Percentiles rank a stretch among this genome's conserved stretches.
These are phyloP conservation scores for Campylomormyrus numenius DNA, from an alignment of 2,113 vertebrate species.

Conservation along the genomic window DNA sequence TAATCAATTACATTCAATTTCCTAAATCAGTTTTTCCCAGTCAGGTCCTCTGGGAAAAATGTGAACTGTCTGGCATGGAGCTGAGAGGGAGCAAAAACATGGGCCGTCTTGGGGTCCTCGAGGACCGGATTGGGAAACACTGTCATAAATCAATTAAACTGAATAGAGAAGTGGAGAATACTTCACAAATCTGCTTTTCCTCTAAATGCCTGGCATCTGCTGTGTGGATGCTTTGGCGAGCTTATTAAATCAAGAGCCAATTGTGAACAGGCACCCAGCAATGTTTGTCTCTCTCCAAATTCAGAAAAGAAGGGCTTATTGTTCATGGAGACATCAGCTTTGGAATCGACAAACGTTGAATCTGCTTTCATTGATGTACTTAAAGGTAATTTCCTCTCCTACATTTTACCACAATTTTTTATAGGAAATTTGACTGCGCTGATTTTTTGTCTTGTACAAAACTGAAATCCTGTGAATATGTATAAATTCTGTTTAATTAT, in stretches of 20 bases:
- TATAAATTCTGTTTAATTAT: background rate
- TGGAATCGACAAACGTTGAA: constrained; percentile 93
- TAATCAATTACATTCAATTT: background rate
- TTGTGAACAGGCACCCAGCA: background rate
- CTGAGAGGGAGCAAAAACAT: background rate
- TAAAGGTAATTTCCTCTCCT: constrained; percentile 61
- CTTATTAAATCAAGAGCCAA: background rate
- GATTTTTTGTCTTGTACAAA: background rate
- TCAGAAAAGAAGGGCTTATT: constrained; percentile 85
- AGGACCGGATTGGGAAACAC: background rate
- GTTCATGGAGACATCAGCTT: constrained; percentile 90
- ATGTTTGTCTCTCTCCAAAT: constrained; percentile 37
- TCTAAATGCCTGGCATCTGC: background rate
- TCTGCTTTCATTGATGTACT: constrained; percentile 89
- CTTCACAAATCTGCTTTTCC: background rate
- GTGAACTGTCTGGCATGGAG: too few relatives aligned
- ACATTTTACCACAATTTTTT: background rate
- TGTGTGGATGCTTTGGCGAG: background rate
- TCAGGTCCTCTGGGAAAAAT: background rate
- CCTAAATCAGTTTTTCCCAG: background rate
- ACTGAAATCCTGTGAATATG: background rate
- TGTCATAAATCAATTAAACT: background rate
- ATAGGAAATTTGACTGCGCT: background rate
- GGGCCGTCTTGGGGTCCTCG: background rate
- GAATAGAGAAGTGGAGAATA: background rate